Conservation (phyloP, 2,113 vertebrate species). For the Thunnus maccoyii region DNA sequence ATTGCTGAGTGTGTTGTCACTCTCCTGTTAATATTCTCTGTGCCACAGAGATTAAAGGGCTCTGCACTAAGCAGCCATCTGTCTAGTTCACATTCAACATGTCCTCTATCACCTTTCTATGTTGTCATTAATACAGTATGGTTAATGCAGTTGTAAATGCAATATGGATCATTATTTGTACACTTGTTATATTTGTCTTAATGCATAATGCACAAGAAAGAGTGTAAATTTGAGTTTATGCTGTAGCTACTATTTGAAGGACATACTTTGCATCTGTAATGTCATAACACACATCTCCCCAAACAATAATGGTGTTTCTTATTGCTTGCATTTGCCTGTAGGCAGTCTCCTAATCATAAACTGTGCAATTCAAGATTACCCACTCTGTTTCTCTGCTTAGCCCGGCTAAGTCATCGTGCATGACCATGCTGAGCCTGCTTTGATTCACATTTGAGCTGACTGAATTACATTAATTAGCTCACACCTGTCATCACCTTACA, state of each 20-base stretch:
- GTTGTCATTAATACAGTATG: background rate
- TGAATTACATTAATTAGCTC: slow-evolving; percentile 44
- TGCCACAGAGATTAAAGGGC: slow-evolving; percentile 26
- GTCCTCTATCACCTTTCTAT: background rate
- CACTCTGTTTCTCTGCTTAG: background rate
- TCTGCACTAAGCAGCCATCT: background rate
- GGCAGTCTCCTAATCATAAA: background rate
- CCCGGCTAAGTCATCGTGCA: background rate
- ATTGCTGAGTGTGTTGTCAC: slow-evolving; percentile 3
- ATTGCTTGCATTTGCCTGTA: background rate
- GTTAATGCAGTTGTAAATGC: background rate
- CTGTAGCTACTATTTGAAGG: background rate
- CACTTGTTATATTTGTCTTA: background rate
- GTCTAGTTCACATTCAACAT: background rate
- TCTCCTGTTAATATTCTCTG: slow-evolving; percentile 22
- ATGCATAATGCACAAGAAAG: background rate
- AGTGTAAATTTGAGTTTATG: background rate
- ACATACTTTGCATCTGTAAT: background rate
- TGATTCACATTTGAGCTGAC: slow-evolving; percentile 13
- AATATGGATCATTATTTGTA: background rate
- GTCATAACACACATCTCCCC: background rate
- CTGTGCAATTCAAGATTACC: background rate
- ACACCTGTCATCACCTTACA: slow-evolving; percentile 45
- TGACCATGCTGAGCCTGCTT: slow-evolving; percentile 8
- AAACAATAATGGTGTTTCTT: background rate